Conservation (phyloP, 2,888 invertebrate species). For the Nineta flava region DNA sequence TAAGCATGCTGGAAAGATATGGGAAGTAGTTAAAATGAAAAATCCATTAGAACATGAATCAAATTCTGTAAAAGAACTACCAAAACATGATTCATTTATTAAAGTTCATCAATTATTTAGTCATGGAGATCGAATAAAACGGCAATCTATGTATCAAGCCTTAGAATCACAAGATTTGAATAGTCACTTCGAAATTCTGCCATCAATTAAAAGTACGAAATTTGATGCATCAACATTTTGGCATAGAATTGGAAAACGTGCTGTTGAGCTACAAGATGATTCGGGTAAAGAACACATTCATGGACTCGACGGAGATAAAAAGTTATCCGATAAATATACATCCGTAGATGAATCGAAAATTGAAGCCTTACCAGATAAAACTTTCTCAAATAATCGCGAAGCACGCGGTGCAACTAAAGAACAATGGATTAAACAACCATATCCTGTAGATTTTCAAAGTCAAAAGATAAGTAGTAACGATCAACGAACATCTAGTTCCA, state of each 20-base stretch:
- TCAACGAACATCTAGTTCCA: slow-evolving; percentile 34
- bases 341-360: slow-evolving; percentile 1
- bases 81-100: neutral
- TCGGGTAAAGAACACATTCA: neutral
- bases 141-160: slow-evolving; percentile 15
- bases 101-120: neutral
- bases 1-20: neutral
- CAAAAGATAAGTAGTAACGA: slow-evolving; percentile 24
- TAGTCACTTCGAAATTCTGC: slow-evolving; percentile 13
- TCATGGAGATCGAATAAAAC: slow-evolving; percentile 20
- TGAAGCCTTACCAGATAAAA: neutral
- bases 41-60: neutral
- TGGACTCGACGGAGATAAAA: neutral
- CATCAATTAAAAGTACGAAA: slow-evolving; percentile 21
- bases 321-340: slow-evolving; percentile 1
- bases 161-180: slow-evolving; percentile 14
- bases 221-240: slow-evolving; percentile 10
- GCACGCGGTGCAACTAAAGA: slow-evolving; percentile 38
- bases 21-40: neutral
- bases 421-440: slow-evolving; percentile 44
- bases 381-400: slow-evolving; percentile 26
- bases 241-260: neutral
- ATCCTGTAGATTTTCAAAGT: slow-evolving; percentile 25
- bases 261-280: neutral
- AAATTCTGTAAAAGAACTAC: neutral